Base-by-base conservation (phyloP, 2,797 vertebrate genomes). In the Numenius phaeopus region DNA sequence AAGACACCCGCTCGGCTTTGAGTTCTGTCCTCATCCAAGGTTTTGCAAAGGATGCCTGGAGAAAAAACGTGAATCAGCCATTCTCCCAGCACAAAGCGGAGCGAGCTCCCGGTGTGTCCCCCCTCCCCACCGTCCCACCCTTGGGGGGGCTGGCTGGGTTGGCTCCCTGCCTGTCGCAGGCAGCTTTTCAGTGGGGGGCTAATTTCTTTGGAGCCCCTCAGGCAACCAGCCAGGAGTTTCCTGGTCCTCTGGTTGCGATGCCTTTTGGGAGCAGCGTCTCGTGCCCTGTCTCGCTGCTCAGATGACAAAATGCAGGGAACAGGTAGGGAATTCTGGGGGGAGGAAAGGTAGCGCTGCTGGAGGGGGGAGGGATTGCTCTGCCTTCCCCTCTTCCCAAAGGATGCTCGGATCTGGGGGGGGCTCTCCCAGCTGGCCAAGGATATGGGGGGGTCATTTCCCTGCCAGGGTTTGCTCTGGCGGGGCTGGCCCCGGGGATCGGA, bases 11-110 rank as follows among this genome's bases (percentile, higher is more conserved):
- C 88, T 96, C 83, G 58, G 86, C 90, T 95, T 29, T 32, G 54
- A 90, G 95, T 26, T 70, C 21, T 82, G 83, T 93, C 89, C 87
- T 94, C 84, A 85, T 90, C 92, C 75, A 72, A 89, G 95, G 87
- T 81, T 96, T 76, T 90, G 67, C 83, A 69, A 73, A 82, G 89
- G 85, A 93, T 91, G 95, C 87, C 84, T 95, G 85, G 89, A 26
- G 82, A 46, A 21, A 34, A 88, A 52, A 16, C 24, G 7, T 95
- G 95, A 96, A 94, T 94, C 91, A 95, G 89, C 82, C 89, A 32
- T 96, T 96, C 89, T 80, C 59, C 1, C 39, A 91, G 78, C 84
- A 73, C 34, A 79, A 84, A 84, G 89, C 18, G 1, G 67, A 71
- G 58, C 0, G 54, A 89, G 81, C 91, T 90, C 81, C 94, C 16